These are phyloP conservation scores for Eleutherodactylus coqui DNA, from an alignment of 2,797 vertebrate species.

Conservation along the genomic window DNA sequence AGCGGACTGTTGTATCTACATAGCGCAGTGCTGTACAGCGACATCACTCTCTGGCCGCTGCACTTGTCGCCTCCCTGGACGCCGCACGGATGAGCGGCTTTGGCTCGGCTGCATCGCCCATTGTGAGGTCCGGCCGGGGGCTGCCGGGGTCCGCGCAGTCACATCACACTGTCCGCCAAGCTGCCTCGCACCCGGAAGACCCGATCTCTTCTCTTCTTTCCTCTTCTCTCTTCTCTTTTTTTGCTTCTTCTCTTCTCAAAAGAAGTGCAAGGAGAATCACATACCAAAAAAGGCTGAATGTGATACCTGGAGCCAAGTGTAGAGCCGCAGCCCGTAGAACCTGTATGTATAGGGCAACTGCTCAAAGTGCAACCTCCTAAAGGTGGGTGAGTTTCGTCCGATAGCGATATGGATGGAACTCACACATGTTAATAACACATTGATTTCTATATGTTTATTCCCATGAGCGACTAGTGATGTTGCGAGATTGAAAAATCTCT, in stretches of 20 bases:
- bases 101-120: not conserved
- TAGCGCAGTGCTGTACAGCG: not conserved
- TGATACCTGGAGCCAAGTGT: not conserved
- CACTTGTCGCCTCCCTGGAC: not conserved
- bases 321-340: not conserved
- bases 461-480: too few relatives aligned
- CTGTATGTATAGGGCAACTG: not conserved
- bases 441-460: too few relatives aligned
- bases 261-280: conserved; percentile 6
- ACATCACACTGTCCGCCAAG: not conserved
- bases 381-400: too few relatives aligned
- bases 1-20: not conserved
- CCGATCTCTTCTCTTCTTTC: too few relatives aligned
- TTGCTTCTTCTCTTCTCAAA: not conserved
- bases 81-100: not conserved
- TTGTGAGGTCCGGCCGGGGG: not conserved
- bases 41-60: not conserved
- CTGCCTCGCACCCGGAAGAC: conserved; percentile 7
- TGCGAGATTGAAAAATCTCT: too few relatives aligned
- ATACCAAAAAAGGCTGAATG: not conserved
- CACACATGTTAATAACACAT: too few relatives aligned
- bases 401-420: too few relatives aligned
- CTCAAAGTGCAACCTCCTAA: not conserved
- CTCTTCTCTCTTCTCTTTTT: too few relatives aligned
- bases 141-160: not conserved